Evolutionary conservation across 2,888 invertebrate species (phyloP).

Genomic region (Lithophane semibrunnea): DNA sequence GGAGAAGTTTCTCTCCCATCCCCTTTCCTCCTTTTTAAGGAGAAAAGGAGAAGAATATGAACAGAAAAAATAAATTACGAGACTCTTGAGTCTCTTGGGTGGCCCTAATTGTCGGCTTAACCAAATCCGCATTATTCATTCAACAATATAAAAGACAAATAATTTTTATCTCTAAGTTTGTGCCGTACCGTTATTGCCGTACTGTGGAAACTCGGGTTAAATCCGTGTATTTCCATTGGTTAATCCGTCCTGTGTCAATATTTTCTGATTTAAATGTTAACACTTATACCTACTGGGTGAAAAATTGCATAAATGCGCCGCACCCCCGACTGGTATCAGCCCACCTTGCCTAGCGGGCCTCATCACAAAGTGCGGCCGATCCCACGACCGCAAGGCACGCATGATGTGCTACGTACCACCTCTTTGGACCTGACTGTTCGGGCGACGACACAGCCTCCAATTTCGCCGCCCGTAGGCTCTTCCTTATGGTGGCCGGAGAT

Average conservation of each 20-base stretch:
- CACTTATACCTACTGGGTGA: too few species aligned
- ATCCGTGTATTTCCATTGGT: not conserved
- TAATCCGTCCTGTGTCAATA: not conserved
- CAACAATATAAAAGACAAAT: conserved; percentile 6
- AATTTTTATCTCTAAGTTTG: conserved; percentile 3
- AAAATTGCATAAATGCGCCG: too few species aligned
- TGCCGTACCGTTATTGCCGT: not conserved
- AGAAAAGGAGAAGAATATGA: not conserved
- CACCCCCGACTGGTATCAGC: too few species aligned
- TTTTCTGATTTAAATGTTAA: conserved; percentile 3
- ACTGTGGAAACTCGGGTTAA: conserved; percentile 5
- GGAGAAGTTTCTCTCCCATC: not conserved
- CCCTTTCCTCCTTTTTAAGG: not conserved
- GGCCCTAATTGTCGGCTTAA: conserved; percentile 4
- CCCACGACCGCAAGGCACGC: too few species aligned
- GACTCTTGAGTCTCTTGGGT: not conserved
- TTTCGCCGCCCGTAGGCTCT: too few species aligned
- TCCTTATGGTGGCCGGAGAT: too few species aligned
- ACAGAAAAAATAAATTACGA: not conserved
- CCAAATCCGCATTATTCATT: conserved; percentile 19
- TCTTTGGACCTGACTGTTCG: too few species aligned
- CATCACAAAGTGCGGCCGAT: too few species aligned
- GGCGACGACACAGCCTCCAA: too few species aligned
- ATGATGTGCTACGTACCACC: too few species aligned
- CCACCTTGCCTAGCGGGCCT: too few species aligned